Conservation (phyloP, 2,888 invertebrate species). For the Hecatera dysodea region DNA sequence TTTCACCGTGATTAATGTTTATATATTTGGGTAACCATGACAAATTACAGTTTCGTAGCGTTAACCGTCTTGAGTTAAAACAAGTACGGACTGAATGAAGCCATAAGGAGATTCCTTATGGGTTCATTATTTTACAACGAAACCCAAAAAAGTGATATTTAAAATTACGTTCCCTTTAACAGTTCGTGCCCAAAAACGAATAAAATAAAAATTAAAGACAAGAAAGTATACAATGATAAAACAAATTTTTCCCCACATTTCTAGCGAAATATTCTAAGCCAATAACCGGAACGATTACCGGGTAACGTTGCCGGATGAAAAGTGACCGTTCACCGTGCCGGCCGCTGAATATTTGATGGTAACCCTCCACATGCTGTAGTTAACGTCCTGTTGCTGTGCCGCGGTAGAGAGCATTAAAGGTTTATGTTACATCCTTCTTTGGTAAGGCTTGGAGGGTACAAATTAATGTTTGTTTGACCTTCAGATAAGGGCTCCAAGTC, state of each 20-base stretch:
- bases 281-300: conserved; percentile 26
- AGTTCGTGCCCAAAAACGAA: not conserved
- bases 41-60: too few relatives aligned
- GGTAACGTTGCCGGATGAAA: conserved; percentile 38
- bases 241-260: not conserved
- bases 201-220: not conserved
- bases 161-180: not conserved
- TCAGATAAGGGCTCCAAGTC: not conserved
- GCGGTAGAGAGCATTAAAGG: conserved; percentile 28
- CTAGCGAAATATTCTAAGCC: not conserved
- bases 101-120: too few relatives aligned
- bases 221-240: not conserved
- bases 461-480: not conserved
- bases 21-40: too few relatives aligned
- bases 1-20: too few relatives aligned
- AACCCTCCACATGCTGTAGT: conserved; percentile 54
- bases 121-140: too few relatives aligned
- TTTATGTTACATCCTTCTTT: conserved; percentile 20
- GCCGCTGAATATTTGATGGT: conserved; percentile 70
- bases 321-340: conserved; percentile 53
- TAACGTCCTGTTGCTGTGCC: conserved; percentile 25
- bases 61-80: too few relatives aligned
- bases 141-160: not conserved
- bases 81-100: too few relatives aligned
- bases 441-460: not conserved